These are phyloP conservation scores for Xylophagus ater DNA, from an alignment of 2,888 invertebrate species.

Conservation along the genomic window DNA sequence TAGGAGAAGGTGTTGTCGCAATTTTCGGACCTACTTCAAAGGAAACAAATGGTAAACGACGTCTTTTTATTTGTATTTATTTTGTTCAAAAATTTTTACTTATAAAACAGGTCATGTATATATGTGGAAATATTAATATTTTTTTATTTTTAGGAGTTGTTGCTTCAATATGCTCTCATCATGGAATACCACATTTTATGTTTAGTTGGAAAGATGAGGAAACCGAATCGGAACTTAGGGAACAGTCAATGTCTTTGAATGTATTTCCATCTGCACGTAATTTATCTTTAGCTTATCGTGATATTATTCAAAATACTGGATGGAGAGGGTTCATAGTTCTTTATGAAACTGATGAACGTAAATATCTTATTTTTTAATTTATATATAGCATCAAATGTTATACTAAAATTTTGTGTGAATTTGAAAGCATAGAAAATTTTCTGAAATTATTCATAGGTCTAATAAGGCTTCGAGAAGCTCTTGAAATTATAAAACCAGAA, in stretches of 20 bases:
- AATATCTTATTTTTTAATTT: conserved; percentile 18
- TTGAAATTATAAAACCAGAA: conserved; percentile 53
- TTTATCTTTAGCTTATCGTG: not conserved
- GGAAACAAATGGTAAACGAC: conserved; percentile 32
- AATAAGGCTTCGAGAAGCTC: conserved; percentile 56
- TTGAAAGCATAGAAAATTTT: too few relatives aligned
- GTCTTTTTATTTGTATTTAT: too few relatives aligned
- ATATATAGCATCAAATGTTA: not conserved
- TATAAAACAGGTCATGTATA: too few relatives aligned
- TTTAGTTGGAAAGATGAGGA: conserved; percentile 45
- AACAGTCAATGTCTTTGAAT: too few relatives aligned
- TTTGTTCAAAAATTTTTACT: too few relatives aligned
- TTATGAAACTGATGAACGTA: conserved; percentile 66
- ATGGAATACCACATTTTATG: conserved; percentile 47
- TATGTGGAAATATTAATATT: too few relatives aligned
- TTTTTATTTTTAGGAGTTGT: too few relatives aligned
- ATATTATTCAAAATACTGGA: conserved; percentile 52
- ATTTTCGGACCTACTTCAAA: conserved; percentile 55
- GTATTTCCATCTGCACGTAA: not conserved
- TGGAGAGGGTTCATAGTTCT: conserved; percentile 66
- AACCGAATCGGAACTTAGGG: too few relatives aligned
- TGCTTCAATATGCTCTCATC: conserved; percentile 43
- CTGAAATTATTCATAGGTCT: conserved; percentile 36
- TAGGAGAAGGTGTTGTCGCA: conserved; percentile 55
- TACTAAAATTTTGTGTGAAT: conserved; percentile 39